Conservation (phyloP, 1,140 invertebrate species). For the Goniozus legneri region DNA sequence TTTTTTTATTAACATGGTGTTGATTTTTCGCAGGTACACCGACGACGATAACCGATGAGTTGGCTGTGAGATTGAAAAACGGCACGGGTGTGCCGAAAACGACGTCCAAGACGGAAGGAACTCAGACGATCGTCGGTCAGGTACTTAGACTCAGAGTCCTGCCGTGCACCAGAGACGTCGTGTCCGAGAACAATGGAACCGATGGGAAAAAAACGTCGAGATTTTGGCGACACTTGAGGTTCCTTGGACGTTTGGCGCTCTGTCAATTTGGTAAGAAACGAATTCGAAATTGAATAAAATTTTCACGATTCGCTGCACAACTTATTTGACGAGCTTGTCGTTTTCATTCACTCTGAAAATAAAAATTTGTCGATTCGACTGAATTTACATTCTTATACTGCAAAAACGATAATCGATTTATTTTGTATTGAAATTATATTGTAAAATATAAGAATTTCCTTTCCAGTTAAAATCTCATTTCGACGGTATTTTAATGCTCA, state of each 20-base stretch:
- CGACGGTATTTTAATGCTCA: too few relatives aligned
- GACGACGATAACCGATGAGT: constrained; percentile 27
- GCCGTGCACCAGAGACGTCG: constrained; percentile 43
- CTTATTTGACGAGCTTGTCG: too few relatives aligned
- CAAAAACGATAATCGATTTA: too few relatives aligned
- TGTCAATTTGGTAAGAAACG: constrained; percentile 48
- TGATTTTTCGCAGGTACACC: constrained; percentile 21
- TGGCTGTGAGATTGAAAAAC: constrained; percentile 18
- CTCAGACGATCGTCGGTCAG: constrained; percentile 49
- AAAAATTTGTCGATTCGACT: too few relatives aligned
- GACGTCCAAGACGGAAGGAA: constrained; percentile 38
- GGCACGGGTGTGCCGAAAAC: constrained; percentile 16
- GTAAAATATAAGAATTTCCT: too few relatives aligned
- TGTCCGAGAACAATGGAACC: constrained; percentile 25
- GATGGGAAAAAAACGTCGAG: constrained; percentile 28
- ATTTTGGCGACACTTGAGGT: constrained; percentile 39
- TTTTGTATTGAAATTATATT: too few relatives aligned
- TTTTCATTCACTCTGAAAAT: too few relatives aligned
- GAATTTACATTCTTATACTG: too few relatives aligned
- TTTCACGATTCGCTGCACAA: too few relatives aligned
- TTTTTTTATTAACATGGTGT: too few relatives aligned
- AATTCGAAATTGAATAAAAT: too few relatives aligned
- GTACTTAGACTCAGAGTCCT: constrained; percentile 53
- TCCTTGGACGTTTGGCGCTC: constrained; percentile 42
- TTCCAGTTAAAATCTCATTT: too few relatives aligned